Evolutionary conservation across 2,888 invertebrate species (phyloP), one percentile per base, ranked within the genome.

Genomic region (Diadegma fenestrale): DNA sequence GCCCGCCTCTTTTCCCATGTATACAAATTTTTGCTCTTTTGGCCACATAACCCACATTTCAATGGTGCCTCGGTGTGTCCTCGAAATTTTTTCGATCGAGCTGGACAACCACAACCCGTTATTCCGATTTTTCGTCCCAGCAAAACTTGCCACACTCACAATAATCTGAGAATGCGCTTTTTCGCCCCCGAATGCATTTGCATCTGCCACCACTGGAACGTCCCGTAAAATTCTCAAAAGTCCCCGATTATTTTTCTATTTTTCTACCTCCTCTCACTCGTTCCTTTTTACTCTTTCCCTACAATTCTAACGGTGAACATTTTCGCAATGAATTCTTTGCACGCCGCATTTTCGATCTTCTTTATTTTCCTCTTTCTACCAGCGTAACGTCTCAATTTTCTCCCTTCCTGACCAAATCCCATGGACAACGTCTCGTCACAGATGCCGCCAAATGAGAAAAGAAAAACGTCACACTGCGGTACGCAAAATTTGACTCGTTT

Each of bases 41-140:
- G 91, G 90, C 90, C 93, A 92, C 91, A 92, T 93, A 94, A 93
- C 93, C 93, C 92, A 93, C 87, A 79, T 93, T 93, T 93, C 91
- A 90, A 93, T 92, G 90, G 91, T 90, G 90, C 48, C 63, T 41
- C 63, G 71, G 73, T 73, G 72, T 51, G 76, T 80, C 80, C 81
- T 80, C 75, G 37, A 51, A 12, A 71, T 69, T 64, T 54, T 66
- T 51, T 33, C 69, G 26, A 69, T 63, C 43, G 14, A 22, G 58
- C 51, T 54, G 81, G 61, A 86, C 87, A 88, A 89, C 90, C 90
- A 89, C 90, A 93, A 94, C 93, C 93, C 93, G 94, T 93, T 93
- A 94, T 92, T 92, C 88, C 86, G 89, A 89, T 89, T 90, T 90
- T 91, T 88, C 89, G 89, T 51, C 54, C 64, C 66, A 72, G 71